These are phyloP conservation scores for Metridium senile DNA, from an alignment of 92 coral and sea anemone genomes.

Conservation along the genomic window DNA sequence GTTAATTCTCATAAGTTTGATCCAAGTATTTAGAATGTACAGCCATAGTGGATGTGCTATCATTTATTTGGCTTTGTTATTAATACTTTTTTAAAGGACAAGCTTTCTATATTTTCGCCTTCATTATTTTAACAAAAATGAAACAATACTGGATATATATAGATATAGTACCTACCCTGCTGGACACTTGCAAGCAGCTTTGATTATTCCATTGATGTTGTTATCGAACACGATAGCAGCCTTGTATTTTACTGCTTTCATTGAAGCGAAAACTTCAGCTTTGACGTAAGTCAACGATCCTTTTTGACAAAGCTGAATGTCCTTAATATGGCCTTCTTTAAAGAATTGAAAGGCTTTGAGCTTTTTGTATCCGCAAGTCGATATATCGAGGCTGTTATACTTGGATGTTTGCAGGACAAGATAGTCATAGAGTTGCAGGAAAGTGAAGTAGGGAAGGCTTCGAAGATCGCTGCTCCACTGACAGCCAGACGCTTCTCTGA, in stretches of 20 bases:
- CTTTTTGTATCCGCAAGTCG: slow-evolving; percentile 47
- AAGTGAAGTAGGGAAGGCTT: slow-evolving; percentile 35
- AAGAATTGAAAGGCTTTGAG: slow-evolving; percentile 60
- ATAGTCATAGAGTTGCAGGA: slow-evolving; percentile 48
- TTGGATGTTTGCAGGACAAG: slow-evolving; percentile 45
- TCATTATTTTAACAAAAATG: no score
- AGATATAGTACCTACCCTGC: no score
- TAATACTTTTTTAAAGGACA: no score
- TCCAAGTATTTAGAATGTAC: no score
- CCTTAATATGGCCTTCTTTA: slow-evolving; percentile 54
- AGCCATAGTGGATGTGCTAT: no score
- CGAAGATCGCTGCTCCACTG: slow-evolving; percentile 35
- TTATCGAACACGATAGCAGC: slow-evolving; percentile 17
- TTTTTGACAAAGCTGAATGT: slow-evolving; percentile 9
- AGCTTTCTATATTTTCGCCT: no score
- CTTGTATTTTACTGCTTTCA: slow-evolving; percentile 50
- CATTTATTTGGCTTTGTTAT: no score
- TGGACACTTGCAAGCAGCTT: no score
- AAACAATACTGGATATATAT: no score
- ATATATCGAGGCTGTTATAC: slow-evolving; percentile 35
- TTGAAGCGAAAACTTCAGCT: slow-evolving; percentile 48
- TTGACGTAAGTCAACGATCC: slow-evolving; percentile 31
- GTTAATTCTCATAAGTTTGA: no score
- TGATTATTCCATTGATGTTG: not conserved
- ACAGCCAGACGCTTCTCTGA: slow-evolving; percentile 29